A percentile compares a stretch with the other conserved stretches of the same genome.
Conservation (phyloP, 2,888 invertebrate genomes). For the Temnothorax rugatulus region DNA sequence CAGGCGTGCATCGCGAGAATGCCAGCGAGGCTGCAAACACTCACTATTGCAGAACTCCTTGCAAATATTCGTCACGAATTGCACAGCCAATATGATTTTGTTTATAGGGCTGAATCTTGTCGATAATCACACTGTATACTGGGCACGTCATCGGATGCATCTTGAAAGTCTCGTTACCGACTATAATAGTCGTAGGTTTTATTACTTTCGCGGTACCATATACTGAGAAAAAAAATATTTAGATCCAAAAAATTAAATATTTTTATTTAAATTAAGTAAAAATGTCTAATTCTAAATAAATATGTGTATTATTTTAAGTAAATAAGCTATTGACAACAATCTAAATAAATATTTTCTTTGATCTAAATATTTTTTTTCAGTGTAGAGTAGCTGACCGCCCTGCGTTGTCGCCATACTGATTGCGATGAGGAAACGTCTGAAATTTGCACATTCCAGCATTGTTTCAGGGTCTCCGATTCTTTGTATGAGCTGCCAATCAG, state of each 20-base stretch:
- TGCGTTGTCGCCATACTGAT: constrained; percentile 67
- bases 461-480: constrained; percentile 59
- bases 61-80: constrained; percentile 60
- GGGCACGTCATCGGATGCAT: constrained; percentile 64
- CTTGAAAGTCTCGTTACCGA: constrained; percentile 59
- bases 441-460: constrained; percentile 59
- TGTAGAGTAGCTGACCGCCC: constrained; percentile 64
- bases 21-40: constrained; percentile 63
- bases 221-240: too few species aligned
- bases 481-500: constrained; percentile 61
- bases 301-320: too few species aligned
- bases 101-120: constrained; percentile 63
- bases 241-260: too few species aligned
- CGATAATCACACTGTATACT: constrained; percentile 65
- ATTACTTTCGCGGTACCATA: constrained; percentile 64
- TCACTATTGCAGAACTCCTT: constrained; percentile 51
- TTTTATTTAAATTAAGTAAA: too few species aligned
- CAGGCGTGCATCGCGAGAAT: constrained; percentile 67
- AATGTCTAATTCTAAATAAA: too few species aligned
- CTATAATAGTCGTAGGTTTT: constrained; percentile 44
- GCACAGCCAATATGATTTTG: constrained; percentile 65
- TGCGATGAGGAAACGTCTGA: constrained; percentile 57
- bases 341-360: too few species aligned
- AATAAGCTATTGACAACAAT: too few species aligned
- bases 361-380: too few species aligned